Base-by-base conservation (phyloP, 2,797 vertebrate genomes). In the Enteromius argenteus region DNA sequence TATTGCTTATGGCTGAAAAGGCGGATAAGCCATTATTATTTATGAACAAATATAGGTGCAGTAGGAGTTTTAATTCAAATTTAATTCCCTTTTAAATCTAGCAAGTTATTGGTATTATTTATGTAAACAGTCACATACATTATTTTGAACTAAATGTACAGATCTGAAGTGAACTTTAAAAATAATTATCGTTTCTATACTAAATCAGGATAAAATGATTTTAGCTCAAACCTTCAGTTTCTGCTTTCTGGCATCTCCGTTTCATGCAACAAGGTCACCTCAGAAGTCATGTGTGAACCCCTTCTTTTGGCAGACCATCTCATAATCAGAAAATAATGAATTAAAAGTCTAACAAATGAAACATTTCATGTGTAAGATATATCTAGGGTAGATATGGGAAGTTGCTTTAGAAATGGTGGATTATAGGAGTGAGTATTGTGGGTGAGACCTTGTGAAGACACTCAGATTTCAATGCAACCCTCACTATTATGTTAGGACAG, bases 401-500 rank as follows among this genome's bases (percentile, higher is more conserved):
- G 23, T 46, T 44, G 17, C 4, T 58, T 81, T 21, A 46, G 27
- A 44, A 81, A 60, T 14, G 17, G 66, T 80, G 27, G 39, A 21
- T 60, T 73, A 11, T 62, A 46, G 27, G 71, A 74, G 8, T 17
- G 13, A 71, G 42, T 4, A 13, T 76, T 74, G n/a, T 53, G 49
- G 30, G 27, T 15, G 42, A 62, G 80, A 78, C 72, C 37, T 69
- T 86, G 62, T 51, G 35, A 15, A 30, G 37, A 23, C 13, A 37
- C 39, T 84, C 39, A 32, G 66, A 87, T 87, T 81, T 37, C 53
- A 39, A 14, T 13, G 6, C 23, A 30, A 75, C 49, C n/a, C 75
- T 79, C 62, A 79, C 46, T 78, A 60, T 75, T 62, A 81, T 81
- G 80, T 66, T 75, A 82, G 75, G 56, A 87, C 68, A 81, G 58